phyloP scores from a whole-genome alignment of 2,113 vertebrate species.

The Ctenodactylus gundi region DNA sequence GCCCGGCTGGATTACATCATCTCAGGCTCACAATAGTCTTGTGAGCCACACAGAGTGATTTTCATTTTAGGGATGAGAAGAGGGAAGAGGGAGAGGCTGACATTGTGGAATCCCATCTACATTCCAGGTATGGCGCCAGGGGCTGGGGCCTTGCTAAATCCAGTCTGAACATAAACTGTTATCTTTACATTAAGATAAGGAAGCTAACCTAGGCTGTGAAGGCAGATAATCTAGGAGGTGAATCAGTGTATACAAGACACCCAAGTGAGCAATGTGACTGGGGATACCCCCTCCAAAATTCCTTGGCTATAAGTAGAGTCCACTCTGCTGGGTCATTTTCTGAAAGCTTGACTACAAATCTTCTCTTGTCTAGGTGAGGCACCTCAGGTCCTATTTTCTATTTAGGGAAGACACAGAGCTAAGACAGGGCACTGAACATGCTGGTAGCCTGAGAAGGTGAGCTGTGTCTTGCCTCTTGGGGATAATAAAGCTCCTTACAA shows the following conservation, averaged over 20 bases:
- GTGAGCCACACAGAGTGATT: neutral
- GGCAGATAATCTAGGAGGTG: no score
- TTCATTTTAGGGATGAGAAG: neutral
- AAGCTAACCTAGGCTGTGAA: neutral
- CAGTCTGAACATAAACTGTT: neutral
- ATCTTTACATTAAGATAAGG: neutral
- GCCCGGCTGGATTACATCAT: neutral
- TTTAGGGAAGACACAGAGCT: neutral
- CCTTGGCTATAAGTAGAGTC: neutral
- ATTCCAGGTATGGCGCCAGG: neutral
- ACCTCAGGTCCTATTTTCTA: neutral
- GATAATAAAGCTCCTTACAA: neutral
- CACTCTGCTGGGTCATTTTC: neutral
- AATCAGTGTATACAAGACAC: slow-evolving; percentile 10
- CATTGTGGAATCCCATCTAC: no score
- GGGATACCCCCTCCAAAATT: neutral
- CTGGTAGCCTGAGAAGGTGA: neutral
- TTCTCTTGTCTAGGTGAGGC: neutral
- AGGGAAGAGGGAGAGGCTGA: neutral
- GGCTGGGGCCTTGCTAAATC: neutral
- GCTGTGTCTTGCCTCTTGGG: neutral
- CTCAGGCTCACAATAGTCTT: neutral
- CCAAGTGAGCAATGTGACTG: neutral
- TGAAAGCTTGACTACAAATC: neutral
- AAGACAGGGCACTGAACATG: neutral